Conservation (phyloP, 2,797 vertebrate species). For the Molossus molossus region DNA sequence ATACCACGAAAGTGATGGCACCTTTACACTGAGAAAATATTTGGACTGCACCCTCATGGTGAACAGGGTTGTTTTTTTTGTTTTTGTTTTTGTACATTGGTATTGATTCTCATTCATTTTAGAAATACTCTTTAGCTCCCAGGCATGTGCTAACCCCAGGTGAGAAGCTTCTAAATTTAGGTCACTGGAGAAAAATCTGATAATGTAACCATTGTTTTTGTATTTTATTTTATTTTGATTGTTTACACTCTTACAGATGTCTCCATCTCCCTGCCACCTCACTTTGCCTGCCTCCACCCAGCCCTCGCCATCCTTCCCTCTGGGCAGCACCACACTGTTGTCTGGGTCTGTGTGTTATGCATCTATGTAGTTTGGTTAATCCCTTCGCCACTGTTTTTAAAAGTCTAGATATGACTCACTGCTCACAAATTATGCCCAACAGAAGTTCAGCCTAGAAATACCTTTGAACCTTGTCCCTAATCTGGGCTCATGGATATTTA, state of each 20-base stretch:
- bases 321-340: background rate
- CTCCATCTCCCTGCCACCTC: background rate
- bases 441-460: background rate
- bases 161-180: background rate
- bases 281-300: background rate
- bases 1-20: background rate
- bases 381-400: background rate
- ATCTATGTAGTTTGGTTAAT: background rate
- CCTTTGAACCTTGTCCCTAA: background rate
- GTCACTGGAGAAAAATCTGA: background rate
- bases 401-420: background rate
- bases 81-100: background rate
- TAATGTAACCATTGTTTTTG: background rate
- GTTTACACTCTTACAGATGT: background rate
- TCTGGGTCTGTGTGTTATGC: background rate
- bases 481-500: background rate
- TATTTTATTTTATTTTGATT: background rate
- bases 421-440: background rate
- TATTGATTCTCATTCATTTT: background rate
- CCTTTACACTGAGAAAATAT: slow-evolving; percentile 29
- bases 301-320: background rate
- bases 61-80: background rate
- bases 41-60: background rate
- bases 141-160: background rate
- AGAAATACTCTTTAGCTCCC: slow-evolving; percentile 1